Evolutionary conservation across 2,113 vertebrate genomes (phyloP), one percentile per base, ranked within the genome.

Genomic region (Tachysurus vachellii): DNA sequence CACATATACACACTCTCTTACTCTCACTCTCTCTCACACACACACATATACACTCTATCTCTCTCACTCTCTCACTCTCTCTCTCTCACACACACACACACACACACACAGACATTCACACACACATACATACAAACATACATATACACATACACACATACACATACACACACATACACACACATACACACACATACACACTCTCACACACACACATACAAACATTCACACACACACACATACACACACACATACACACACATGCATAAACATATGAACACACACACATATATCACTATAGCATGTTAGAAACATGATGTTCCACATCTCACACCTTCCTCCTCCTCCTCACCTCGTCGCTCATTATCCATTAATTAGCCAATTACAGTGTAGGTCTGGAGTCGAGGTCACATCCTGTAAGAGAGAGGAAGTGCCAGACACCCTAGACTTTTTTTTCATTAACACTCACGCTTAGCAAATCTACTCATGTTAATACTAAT

Each of bases 401-500:
- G 94, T 95, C 96, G 95, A 97, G 96, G 97, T 96, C 97, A 97
- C 96, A 79, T 66, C 85, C 79, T 80, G 71, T 42, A 83, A 75
- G 66, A 86, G 66, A 86, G 54, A 89, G 80, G 68, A 87, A 79
- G 83, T 85, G 86, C 85, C 79, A 89, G 86, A 89, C 88, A 84
- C 66, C 10, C 44, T 64, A 88, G 68, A 81, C 85, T 47, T 21
- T 64, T 19, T 73, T 77, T 21, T 64, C 36, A 83, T 68, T 59
- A 82, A 81, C 75, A 87, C 57, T 76, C 83, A 61, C 28, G 4
- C 3, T 47, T 12, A 12, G 19, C 17, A 75, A 47, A 47, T 47
- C 71, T 47, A 12, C 71, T 47, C 3, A 73, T 21, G 10, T 17
- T 47, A 11, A 73, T 21, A 4, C 36, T 44, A 47, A 75, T 23